These are phyloP conservation scores for Lethrus apterus DNA, from an alignment of 1,140 invertebrate genomes.

Conservation along the genomic window DNA sequence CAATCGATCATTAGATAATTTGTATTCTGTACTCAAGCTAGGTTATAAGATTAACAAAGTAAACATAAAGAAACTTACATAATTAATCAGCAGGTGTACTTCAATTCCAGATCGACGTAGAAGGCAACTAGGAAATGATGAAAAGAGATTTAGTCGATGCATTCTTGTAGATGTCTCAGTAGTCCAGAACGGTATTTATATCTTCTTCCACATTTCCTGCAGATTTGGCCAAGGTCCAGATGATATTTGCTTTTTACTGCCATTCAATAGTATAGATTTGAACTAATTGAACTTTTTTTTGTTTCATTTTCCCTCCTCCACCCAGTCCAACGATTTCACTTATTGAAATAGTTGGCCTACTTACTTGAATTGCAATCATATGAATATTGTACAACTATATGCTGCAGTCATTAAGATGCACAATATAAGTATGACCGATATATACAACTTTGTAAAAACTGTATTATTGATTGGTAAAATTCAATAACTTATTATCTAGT, in stretches of 20 bases:
- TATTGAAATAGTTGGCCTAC: constrained; percentile 16
- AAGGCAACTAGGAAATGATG: no score
- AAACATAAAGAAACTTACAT: no score
- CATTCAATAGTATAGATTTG: constrained; percentile 6
- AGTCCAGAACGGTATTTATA: constrained; percentile 19
- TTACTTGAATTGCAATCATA: constrained; percentile 14
- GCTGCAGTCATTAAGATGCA: constrained; percentile 7
- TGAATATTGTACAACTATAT: not conserved
- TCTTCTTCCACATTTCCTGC: constrained; percentile 16
- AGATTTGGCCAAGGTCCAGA: constrained; percentile 7
- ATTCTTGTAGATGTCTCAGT: constrained; percentile 16
- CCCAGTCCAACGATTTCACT: constrained; percentile 16
- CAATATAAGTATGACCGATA: not conserved
- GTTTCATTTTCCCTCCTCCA: constrained; percentile 16
- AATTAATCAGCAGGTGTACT: no score
- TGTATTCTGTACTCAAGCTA: no score
- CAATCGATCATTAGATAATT: no score
- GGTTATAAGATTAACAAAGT: no score
- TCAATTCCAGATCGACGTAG: no score
- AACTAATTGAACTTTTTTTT: not conserved
- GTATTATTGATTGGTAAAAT: constrained; percentile 1
- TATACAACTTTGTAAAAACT: not conserved
- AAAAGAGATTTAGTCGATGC: no score
- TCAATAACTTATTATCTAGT: constrained; percentile 4
- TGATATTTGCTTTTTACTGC: not conserved